phyloP scores from a whole-genome alignment of 1,140 invertebrate species.

The Eriocheir sinensis region DNA sequence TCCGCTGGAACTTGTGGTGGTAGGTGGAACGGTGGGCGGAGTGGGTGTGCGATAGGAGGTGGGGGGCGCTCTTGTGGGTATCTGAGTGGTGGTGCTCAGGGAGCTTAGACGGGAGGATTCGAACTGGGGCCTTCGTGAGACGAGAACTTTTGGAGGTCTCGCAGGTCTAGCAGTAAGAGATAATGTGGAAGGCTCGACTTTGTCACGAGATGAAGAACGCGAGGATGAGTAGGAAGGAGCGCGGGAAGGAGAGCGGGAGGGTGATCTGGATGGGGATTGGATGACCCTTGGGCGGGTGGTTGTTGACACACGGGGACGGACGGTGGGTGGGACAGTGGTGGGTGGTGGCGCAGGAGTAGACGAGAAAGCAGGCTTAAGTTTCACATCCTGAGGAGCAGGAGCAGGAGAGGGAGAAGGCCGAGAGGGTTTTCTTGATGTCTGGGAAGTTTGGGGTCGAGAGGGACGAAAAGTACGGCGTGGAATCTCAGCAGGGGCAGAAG shows the following conservation, averaged over 20 bases:
- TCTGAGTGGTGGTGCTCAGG: neutral
- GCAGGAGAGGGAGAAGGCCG: neutral
- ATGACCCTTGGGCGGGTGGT: neutral
- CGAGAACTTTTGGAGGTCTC: neutral
- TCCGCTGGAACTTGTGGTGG: neutral
- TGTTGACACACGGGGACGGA: neutral
- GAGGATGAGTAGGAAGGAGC: neutral
- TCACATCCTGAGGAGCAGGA: conserved; percentile 17
- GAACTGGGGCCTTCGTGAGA: conserved; percentile 47
- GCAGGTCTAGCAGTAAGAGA: neutral
- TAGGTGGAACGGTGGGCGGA: conserved; percentile 29
- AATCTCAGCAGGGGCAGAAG: neutral
- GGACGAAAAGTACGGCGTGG: neutral
- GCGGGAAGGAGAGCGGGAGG: neutral
- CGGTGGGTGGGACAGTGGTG: neutral
- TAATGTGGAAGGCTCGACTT: neutral
- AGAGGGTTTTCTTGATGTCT: neutral
- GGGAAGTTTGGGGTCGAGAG: neutral
- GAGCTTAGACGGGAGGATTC: conserved; percentile 47
- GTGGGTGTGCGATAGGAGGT: conserved; percentile 55
- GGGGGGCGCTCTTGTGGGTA: neutral
- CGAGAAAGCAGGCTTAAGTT: conserved; percentile 61
- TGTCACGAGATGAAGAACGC: neutral
- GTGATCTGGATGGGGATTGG: neutral
- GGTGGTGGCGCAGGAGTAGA: conserved; percentile 44